A percentile compares a stretch with the other conserved stretches of the same genome.
Conservation (phyloP, 2,888 invertebrate species). For the Ariolimax columbianus region DNA sequence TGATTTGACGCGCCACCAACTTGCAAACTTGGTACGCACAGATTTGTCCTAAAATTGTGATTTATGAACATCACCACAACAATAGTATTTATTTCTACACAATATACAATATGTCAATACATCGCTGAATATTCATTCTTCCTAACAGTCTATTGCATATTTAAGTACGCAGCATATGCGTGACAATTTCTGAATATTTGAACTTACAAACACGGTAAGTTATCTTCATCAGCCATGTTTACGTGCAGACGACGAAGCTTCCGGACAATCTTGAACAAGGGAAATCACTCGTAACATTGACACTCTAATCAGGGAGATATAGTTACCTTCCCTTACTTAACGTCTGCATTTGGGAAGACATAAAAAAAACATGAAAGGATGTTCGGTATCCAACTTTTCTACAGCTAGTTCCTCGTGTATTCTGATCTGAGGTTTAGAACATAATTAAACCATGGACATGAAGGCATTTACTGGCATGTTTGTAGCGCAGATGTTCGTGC, state of each 20-base stretch:
- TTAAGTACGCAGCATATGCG: not conserved
- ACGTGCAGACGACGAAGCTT: constrained; percentile 34
- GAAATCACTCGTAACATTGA: not conserved
- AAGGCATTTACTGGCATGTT: not conserved
- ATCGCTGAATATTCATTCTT: not conserved
- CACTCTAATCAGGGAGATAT: not conserved
- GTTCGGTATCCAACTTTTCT: not conserved
- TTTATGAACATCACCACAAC: not conserved
- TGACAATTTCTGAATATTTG: not conserved
- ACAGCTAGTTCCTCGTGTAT: too few species aligned
- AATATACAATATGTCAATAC: not conserved
- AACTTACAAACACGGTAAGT: not conserved
- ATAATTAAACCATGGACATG: not conserved
- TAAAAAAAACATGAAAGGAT: not conserved
- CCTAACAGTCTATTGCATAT: not conserved
- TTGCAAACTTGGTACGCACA: not conserved
- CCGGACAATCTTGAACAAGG: constrained; percentile 17
- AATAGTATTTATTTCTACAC: not conserved
- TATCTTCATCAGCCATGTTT: constrained; percentile 45
- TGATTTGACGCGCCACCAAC: not conserved
- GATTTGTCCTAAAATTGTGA: not conserved
- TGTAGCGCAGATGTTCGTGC: not conserved
- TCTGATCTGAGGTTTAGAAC: too few species aligned
- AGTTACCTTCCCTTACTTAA: not conserved
- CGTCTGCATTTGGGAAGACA: not conserved